These are phyloP conservation scores for Coleophora flavipennella DNA, from an alignment of 2,888 invertebrate species.

Conservation along the genomic window DNA sequence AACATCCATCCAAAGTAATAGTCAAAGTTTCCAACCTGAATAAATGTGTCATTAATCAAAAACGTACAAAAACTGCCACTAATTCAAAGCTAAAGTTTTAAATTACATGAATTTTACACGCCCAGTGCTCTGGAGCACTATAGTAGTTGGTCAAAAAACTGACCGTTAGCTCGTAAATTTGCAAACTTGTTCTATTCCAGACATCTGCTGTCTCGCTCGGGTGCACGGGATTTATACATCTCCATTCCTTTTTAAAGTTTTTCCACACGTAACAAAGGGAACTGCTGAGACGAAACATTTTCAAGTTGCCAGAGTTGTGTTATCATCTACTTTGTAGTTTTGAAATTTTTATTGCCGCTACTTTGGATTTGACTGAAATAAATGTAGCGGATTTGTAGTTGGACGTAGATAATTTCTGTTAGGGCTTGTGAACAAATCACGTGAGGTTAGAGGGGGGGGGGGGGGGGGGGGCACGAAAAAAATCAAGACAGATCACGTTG, in stretches of 20 bases:
- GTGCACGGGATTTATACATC: conserved; percentile 21
- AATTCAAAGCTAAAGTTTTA: conserved; percentile 33
- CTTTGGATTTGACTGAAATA: neutral
- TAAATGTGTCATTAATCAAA: conserved; percentile 37
- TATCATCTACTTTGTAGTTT: conserved; percentile 12
- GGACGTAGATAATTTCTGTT: neutral
- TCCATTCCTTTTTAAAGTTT: conserved; percentile 17
- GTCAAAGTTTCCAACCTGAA: conserved; percentile 34
- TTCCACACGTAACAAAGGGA: conserved; percentile 17
- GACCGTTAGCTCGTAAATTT: conserved; percentile 34
- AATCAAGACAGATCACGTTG: too few relatives aligned
- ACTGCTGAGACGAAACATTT: conserved; percentile 11
- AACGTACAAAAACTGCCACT: conserved; percentile 30
- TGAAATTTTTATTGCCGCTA: conserved; percentile 14
- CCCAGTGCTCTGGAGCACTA: conserved; percentile 24
- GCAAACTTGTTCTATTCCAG: conserved; percentile 35
- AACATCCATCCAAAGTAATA: conserved; percentile 51
- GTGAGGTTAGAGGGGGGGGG: too few relatives aligned
- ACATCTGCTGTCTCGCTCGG: conserved; percentile 32
- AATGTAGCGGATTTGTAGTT: conserved; percentile 1
- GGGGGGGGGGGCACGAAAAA: too few relatives aligned
- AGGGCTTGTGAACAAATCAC: too few relatives aligned
- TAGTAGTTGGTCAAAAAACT: conserved; percentile 32
- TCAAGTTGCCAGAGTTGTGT: conserved; percentile 5
- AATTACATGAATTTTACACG: conserved; percentile 37